Evolutionary conservation across 2,888 invertebrate species (phyloP), one percentile per base, ranked within the genome.

Genomic region (Dolichomitus sp.): DNA sequence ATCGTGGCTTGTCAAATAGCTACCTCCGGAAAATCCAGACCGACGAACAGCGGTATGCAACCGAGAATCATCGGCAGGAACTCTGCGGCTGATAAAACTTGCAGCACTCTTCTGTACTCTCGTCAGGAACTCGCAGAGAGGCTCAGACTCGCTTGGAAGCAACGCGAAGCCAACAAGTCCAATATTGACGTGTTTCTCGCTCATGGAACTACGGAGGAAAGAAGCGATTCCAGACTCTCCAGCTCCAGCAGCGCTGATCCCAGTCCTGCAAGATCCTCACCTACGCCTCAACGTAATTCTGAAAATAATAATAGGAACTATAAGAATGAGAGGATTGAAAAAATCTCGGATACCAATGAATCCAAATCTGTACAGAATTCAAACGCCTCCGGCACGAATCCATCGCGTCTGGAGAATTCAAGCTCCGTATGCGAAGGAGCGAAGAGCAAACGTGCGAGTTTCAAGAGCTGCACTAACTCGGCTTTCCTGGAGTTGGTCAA

Each of bases 171-270:
- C 69, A 94, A 94, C 80, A 95, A 95, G 88, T 94, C 95, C 1
- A 96, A 96, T 89, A 93, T 96, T 50, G 95, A 95, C 74, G 96
- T 96, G 82, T 95, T 95, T 86, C 91, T 96, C 70, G 94, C 95
- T 0, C 95, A 95, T 83, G 94, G 94, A 23, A 93, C 94, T n/a
- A 91, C 93, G 81, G 94, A 94, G 11, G 92, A 92, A 17, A 88
- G 90, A 27, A 90, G 90, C 82, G 91, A 92, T 0, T 92, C 93
- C 2, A 74, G 86, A 27, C 81, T 91, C 52, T 93, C 93, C 5
- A 86, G 84, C 2, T 82, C 70, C n/a, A 87, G 86, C 73, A 89
- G 73, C 61, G 86, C 85, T 12, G 86, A 88, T 30, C 87, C 85
- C 42, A 85, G 66, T 61, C 76, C 61, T 19, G 37, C 40, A 12